Conservation (phyloP, 2,888 invertebrate genomes). For the Harpalus rubripes region DNA sequence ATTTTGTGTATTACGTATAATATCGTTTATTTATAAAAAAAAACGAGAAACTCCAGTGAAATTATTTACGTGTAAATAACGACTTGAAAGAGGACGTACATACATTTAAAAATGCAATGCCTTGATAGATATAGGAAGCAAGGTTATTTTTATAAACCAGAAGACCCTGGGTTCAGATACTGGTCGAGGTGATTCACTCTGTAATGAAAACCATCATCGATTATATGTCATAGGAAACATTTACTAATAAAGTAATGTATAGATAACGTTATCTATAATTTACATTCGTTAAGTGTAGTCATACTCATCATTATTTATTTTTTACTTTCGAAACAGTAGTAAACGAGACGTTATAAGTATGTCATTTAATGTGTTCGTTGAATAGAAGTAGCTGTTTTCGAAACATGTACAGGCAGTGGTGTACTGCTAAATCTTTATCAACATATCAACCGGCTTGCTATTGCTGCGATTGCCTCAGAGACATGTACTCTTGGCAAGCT, state of each 20-base stretch:
- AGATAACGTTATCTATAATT: background rate
- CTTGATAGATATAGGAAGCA: constrained; percentile 11
- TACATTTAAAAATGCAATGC: background rate
- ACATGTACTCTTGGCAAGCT: no score
- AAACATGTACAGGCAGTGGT: background rate
- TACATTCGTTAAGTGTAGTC: background rate
- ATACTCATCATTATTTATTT: background rate
- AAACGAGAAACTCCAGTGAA: background rate
- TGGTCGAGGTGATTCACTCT: constrained; percentile 36
- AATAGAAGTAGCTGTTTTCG: background rate
- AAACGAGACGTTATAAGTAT: background rate
- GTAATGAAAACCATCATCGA: constrained; percentile 7
- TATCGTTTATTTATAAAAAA: background rate
- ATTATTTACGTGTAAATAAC: background rate
- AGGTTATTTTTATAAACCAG: constrained; percentile 6
- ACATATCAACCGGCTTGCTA: no score
- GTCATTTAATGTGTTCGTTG: background rate
- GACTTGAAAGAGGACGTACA: background rate
- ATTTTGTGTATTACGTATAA: no score
- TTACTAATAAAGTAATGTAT: background rate
- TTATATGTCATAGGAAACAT: background rate
- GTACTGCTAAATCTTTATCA: background rate
- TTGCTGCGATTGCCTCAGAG: no score
- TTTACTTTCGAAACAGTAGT: background rate
- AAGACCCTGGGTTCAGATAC: constrained; percentile 27